Evolutionary conservation across 2,888 invertebrate genomes (phyloP), one percentile per base, ranked within the genome.

Genomic region (Spatulosminthurus flaviceps): DNA sequence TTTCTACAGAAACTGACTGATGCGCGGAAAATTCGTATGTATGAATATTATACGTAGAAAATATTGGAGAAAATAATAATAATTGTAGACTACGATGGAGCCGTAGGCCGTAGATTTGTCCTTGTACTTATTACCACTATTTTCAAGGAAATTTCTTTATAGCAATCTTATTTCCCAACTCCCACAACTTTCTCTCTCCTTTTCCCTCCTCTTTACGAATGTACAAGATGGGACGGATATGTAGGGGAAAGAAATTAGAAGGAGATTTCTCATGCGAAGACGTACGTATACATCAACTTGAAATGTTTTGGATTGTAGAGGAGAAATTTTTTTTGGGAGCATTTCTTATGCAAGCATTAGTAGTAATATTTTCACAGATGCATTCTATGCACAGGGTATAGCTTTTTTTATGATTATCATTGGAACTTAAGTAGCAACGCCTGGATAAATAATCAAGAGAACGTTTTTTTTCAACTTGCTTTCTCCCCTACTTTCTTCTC

Each of bases 41-140:
- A n/a, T 34, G 34, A 34, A 34, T 34, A 34, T 34, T 7, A 34
- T 9, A 7, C 4, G 34, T 34, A 70, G 34, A 41, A 5, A n/a
- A 16, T 21, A 70, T 19, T n/a, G 1, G 41, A 34, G 21, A 42
- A 22, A 41, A n/a, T 22, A 42, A 72, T 9, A 24, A 24, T 13
- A 67, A 71, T 22, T 1, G n/a, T 64, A 72, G 42, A 41, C 64
- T 72, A n/a, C n/a, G n/a, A n/a, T n/a, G n/a, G n/a, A n/a, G n/a
- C n/a, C n/a, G n/a, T n/a, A n/a, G n/a, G n/a, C n/a, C n/a, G n/a
- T n/a, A n/a, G n/a, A n/a, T n/a, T n/a, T n/a, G n/a, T 75, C 13
- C 29, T 26, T 1, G 67, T 67, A 19, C 28, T 28, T 26, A 28
- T 28, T 28, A 28, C 26, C 29, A 29, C 67, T 11, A 51, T 51